These are phyloP conservation scores for Fratercula arctica DNA, from an alignment of 2,797 vertebrate species.

Conservation along the genomic window DNA sequence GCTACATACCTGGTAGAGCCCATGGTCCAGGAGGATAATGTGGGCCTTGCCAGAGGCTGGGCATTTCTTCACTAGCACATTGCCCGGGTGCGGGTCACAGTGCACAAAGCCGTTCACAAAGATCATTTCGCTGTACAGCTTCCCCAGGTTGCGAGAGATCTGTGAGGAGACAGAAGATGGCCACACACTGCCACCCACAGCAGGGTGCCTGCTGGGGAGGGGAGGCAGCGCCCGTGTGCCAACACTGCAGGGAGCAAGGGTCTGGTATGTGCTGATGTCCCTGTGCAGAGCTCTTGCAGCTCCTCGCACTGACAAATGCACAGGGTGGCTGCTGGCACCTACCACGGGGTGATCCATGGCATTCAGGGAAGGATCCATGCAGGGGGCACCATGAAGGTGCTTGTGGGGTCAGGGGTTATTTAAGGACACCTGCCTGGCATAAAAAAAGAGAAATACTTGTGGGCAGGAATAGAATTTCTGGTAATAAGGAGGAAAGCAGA, in stretches of 20 bases:
- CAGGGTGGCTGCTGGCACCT: neutral
- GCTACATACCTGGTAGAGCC: conserved; percentile 90
- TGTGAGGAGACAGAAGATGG: conserved; percentile 62
- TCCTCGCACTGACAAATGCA: neutral
- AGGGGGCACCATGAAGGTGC: neutral
- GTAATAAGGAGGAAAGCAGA: neutral
- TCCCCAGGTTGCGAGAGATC: conserved; percentile 91
- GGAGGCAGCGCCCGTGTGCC: neutral
- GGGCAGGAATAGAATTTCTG: neutral
- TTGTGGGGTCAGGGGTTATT: neutral
- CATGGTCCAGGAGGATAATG: conserved; percentile 93
- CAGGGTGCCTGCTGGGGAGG: neutral
- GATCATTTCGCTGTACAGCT: conserved; percentile 98
- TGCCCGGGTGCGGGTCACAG: conserved; percentile 96
- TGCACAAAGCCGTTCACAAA: conserved; percentile 97
- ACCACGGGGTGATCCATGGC: too few relatives aligned
- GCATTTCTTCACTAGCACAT: conserved; percentile 89
- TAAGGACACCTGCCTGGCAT: neutral
- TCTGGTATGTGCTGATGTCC: rapidly evolving
- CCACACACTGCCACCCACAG: neutral
- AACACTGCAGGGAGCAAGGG: neutral
- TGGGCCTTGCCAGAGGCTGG: conserved; percentile 81
- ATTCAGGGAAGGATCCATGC: neutral
- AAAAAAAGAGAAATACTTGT: neutral
- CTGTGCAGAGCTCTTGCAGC: neutral